Evolutionary conservation across 2,113 vertebrate genomes (phyloP).

Genomic region (Pteronura brasiliensis): DNA sequence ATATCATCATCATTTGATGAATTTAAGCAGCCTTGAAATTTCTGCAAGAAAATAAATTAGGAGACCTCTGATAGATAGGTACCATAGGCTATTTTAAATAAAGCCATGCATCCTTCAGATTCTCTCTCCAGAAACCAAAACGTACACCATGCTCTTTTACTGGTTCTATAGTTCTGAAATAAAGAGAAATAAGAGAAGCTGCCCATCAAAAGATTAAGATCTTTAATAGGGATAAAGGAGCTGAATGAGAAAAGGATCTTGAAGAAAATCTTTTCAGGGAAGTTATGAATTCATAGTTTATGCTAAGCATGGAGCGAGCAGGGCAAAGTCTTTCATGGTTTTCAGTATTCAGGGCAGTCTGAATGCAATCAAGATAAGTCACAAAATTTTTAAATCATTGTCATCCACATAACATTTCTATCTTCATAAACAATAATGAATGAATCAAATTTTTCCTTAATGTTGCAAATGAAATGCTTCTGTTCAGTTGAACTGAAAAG

Average conservation of each 20-base stretch:
- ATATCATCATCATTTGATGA: not conserved
- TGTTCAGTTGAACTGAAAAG: slow-evolving; percentile 11
- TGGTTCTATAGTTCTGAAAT: not conserved
- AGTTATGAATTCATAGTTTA: slow-evolving; percentile 6
- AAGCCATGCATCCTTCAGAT: not conserved
- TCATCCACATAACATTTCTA: slow-evolving; percentile 56
- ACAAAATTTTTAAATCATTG: slow-evolving; percentile 37
- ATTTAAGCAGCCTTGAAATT: not conserved
- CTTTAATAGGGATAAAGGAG: not conserved
- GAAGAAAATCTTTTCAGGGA: slow-evolving; percentile 27
- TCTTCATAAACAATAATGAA: not conserved
- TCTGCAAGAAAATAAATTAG: not conserved
- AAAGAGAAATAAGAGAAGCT: slow-evolving; percentile 36
- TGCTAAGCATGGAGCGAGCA: not conserved
- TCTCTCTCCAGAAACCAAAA: not conserved
- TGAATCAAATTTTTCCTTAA: not conserved
- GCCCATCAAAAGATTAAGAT: slow-evolving; percentile 42
- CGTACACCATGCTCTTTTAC: not conserved
- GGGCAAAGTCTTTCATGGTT: not conserved
- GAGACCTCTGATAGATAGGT: not conserved
- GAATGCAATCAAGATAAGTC: slow-evolving; percentile 45
- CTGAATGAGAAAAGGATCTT: slow-evolving; percentile 21
- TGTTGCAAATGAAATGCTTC: slow-evolving; percentile 12
- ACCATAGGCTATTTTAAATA: not conserved
- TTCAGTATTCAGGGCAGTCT: not conserved